Conservation (phyloP, 2,113 vertebrate genomes). For the Sebastes fasciatus region DNA sequence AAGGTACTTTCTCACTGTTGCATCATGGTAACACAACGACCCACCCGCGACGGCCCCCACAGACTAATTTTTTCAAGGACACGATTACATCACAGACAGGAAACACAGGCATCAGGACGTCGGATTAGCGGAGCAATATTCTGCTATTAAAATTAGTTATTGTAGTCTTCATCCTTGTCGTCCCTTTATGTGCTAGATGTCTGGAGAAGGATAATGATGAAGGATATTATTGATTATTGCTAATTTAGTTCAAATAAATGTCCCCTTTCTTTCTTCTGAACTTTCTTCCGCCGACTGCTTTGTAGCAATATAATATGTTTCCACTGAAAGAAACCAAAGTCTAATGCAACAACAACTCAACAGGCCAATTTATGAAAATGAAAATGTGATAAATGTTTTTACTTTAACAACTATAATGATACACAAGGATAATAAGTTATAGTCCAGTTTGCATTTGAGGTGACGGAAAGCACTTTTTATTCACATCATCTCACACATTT, state of each 20-base stretch:
- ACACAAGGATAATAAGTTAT: not conserved
- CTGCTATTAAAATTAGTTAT: slow-evolving; percentile 44
- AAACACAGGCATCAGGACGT: slow-evolving; percentile 52
- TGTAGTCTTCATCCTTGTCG: slow-evolving; percentile 8
- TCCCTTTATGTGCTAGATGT: slow-evolving; percentile 6
- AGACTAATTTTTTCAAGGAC: slow-evolving; percentile 50
- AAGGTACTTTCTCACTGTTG: slow-evolving; percentile 85
- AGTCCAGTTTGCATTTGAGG: not conserved
- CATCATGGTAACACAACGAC: slow-evolving; percentile 7
- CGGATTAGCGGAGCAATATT: slow-evolving; percentile 55
- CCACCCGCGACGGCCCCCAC: not conserved
- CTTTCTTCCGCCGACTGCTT: not conserved
- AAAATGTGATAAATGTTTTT: slow-evolving; percentile 1
- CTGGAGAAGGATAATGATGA: slow-evolving; percentile 9
- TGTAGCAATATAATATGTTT: not conserved
- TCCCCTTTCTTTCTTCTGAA: not conserved
- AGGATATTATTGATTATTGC: slow-evolving; percentile 23
- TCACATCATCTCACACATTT: not conserved
- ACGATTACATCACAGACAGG: slow-evolving; percentile 50
- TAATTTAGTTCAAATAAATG: not conserved
- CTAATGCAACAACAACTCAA: slow-evolving; percentile 2
- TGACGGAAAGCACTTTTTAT: not conserved
- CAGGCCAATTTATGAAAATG: not conserved
- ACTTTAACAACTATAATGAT: not conserved
- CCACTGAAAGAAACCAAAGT: slow-evolving; percentile 1